Percentiles rank a stretch among this genome's conserved stretches.
These are phyloP conservation scores for Anser cygnoides DNA, from an alignment of 2,113 vertebrate species.

Conservation along the genomic window DNA sequence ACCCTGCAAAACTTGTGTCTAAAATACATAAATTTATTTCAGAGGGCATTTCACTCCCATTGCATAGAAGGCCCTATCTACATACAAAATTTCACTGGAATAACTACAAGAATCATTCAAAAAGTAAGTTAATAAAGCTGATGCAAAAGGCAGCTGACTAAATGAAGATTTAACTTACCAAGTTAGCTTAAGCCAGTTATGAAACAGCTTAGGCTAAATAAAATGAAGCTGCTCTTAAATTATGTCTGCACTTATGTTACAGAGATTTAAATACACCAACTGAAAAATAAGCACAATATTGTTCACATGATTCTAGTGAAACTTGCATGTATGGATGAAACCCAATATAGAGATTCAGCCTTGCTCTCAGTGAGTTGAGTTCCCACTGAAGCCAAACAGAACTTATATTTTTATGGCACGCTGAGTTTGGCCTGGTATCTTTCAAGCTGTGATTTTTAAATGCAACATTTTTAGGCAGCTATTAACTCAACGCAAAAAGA, in stretches of 20 bases:
- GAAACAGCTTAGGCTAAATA: neutral
- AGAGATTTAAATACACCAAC: neutral
- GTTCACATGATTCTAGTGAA: neutral
- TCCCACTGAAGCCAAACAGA: neutral
- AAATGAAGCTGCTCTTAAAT: neutral
- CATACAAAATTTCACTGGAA: neutral
- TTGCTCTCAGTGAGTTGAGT: neutral
- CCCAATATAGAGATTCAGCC: neutral
- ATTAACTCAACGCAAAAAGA: conserved; percentile 38
- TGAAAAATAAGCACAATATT: neutral
- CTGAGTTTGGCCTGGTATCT: neutral
- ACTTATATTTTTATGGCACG: neutral
- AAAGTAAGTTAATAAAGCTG: neutral
- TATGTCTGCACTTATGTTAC: neutral
- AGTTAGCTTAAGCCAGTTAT: neutral
- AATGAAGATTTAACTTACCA: neutral
- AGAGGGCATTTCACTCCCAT: neutral
- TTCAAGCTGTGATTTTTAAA: conserved; percentile 26
- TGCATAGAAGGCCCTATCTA: neutral
- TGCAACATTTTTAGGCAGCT: conserved; percentile 42
- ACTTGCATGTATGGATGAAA: neutral
- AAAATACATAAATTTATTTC: neutral
- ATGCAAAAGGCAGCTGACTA: neutral
- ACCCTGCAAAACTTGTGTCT: neutral
- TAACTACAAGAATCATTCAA: neutral